Percentiles rank a stretch among this genome's conserved stretches.
Evolutionary conservation across 2,113 vertebrate genomes (phyloP).

Genomic region (Paratilapia polleni): DNA sequence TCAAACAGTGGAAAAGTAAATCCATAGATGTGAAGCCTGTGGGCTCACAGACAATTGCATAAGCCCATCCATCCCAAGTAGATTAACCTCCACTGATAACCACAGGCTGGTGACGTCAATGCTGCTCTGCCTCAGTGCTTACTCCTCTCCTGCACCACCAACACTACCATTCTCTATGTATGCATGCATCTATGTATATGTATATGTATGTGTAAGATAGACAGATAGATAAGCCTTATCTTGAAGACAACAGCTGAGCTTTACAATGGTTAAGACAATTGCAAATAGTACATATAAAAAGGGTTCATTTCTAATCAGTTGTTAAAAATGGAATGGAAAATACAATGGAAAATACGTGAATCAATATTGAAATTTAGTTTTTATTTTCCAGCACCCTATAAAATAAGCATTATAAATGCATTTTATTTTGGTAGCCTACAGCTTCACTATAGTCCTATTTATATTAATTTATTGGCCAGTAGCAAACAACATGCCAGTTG

Average conservation of each 20-base stretch:
- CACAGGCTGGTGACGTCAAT: conserved; percentile 74
- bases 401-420: too few species aligned
- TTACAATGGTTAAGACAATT: background rate
- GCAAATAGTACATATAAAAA: background rate
- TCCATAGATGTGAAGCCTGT: conserved; percentile 70
- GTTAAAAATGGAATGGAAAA: background rate
- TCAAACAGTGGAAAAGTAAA: conserved; percentile 69
- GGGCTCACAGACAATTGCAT: conserved; percentile 80
- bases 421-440: background rate
- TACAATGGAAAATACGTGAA: too few species aligned
- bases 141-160: conserved; percentile 15
- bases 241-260: conserved; percentile 12
- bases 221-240: conserved; percentile 6
- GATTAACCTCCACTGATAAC: conserved; percentile 79
- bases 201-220: background rate
- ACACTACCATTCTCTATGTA: background rate
- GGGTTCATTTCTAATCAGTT: background rate
- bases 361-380: too few species aligned
- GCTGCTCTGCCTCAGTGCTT: conserved; percentile 42
- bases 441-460: background rate
- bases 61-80: conserved; percentile 71
- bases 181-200: background rate
- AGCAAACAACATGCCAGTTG: background rate
- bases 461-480: background rate
- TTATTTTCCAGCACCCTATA: too few species aligned